Evolutionary conservation across 2,113 vertebrate species (phyloP), one percentile per base, ranked within the genome.

Genomic region (Engystomops pustulosus): DNA sequence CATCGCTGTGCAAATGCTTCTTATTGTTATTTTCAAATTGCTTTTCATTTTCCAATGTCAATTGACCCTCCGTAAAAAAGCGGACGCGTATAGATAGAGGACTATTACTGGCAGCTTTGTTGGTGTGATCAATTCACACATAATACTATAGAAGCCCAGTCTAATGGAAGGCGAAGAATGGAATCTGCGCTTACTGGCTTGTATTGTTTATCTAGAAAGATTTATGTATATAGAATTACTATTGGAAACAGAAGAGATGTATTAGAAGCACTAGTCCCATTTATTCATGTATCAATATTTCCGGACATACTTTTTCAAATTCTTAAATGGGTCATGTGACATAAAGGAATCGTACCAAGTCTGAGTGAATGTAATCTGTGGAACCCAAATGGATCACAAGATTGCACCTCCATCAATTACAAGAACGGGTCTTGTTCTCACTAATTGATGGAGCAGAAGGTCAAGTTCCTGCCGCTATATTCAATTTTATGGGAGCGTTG

Each of bases 21-120:
- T 74, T 74, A 78, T 78, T 78, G 53, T 78, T 78, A 78, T 60
- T 60, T 58, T 78, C 20, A 58, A 78, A 78, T 60, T 58, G n/a
- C 75, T 15, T 58, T 78, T 36, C 53, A 78, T 58, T 78, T 60
- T 38, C 51, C n/a, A 25, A 23, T 58, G 53, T 41, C 51, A 60
- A 60, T 78, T 78, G 51, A 38, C 51, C 53, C 36, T 78, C 32
- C 41, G 32, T 38, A 34, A 38, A 78, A n/a, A n/a, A 25, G 34
- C 32, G 12, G 53, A 30, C 20, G 41, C 20, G 23, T 36, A 53
- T 36, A 60, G 49, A 15, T 17, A 58, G 30, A 14, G 17, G 53
- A 18, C 9, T 41, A 60, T 78, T 41, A 78, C 27, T 60, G 75
- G 41, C 11, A 78, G 51, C 75, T 60, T 60, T 78, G 32, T 78